phyloP scores from a whole-genome alignment of 1,140 invertebrate genomes.

The Tribolium madens region DNA sequence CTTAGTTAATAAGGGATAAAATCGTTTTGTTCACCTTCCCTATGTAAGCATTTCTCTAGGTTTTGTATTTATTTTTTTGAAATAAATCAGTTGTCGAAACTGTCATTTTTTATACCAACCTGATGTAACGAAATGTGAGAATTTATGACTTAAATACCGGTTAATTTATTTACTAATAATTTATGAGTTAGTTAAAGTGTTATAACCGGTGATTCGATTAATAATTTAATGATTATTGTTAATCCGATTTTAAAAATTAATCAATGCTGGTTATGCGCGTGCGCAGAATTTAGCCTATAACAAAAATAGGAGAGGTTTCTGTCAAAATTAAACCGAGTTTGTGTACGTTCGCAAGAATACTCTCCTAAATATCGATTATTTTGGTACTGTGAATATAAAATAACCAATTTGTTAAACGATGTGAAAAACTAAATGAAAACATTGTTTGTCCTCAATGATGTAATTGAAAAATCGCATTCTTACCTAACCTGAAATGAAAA shows the following conservation, averaged over 20 bases:
- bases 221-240: conserved; percentile 13
- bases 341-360: conserved; percentile 40
- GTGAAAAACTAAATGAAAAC: neutral
- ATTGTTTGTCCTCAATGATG: neutral
- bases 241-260: conserved; percentile 38
- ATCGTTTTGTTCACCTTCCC: neutral
- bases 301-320: conserved; percentile 44
- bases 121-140: too few species aligned
- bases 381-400: conserved; percentile 22
- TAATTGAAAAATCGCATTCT: neutral
- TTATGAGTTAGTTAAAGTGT: neutral
- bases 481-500: conserved; percentile 24
- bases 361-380: conserved; percentile 44
- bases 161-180: neutral
- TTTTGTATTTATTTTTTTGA: conserved; percentile 8
- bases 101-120: neutral
- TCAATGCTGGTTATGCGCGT: conserved; percentile 23
- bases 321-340: conserved; percentile 46
- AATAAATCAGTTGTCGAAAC: conserved; percentile 13
- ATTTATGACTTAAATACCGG: too few species aligned
- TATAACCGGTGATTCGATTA: neutral
- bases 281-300: conserved; percentile 25
- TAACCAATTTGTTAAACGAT: conserved; percentile 8
- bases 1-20: neutral
- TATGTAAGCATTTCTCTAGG: neutral